phyloP scores from a whole-genome alignment of 2,797 vertebrate species.

The Parauchenoglanis punctatus region DNA sequence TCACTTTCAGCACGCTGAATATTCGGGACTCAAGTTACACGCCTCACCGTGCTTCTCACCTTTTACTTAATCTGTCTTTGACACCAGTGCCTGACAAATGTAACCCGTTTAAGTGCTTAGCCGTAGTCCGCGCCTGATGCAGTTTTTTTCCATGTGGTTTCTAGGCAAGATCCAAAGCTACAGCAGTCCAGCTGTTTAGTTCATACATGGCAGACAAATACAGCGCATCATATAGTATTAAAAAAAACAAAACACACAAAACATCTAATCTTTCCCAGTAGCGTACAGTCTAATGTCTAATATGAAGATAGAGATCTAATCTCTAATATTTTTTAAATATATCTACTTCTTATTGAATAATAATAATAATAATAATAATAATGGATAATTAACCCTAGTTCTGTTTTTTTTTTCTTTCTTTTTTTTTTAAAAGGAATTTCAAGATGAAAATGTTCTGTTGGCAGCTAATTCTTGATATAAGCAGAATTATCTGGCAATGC shows the following conservation, averaged over 20 bases:
- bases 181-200: background rate
- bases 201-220: background rate
- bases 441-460: background rate
- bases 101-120: conserved; percentile 36
- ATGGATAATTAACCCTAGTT: background rate
- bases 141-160: background rate
- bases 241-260: too few species aligned
- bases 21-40: conserved; percentile 12
- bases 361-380: background rate
- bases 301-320: background rate
- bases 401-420: background rate
- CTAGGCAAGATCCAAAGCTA: background rate
- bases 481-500: background rate
- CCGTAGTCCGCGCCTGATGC: background rate
- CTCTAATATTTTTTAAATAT: background rate
- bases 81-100: conserved; percentile 41
- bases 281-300: background rate
- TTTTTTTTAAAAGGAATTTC: background rate
- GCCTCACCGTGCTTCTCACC: background rate
- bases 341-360: background rate
- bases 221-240: background rate
- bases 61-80: conserved; percentile 25
- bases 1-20: conserved; percentile 1
- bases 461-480: background rate
- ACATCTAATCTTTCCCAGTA: background rate